A percentile compares a stretch with the other conserved stretches of the same genome.
Conservation (phyloP, 2,113 vertebrate genomes). For the Vulpes ferrilata region DNA sequence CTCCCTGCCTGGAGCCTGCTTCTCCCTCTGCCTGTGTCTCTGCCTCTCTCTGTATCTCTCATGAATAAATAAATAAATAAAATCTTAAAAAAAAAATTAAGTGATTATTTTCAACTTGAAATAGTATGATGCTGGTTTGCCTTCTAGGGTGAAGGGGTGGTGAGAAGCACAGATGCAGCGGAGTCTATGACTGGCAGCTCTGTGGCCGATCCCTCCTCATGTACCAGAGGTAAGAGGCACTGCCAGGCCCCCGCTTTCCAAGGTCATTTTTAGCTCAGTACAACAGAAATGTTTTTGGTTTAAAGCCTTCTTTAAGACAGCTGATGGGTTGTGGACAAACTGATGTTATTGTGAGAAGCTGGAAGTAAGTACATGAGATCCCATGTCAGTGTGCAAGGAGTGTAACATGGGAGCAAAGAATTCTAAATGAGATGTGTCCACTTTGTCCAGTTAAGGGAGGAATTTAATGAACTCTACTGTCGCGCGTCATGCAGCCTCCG, state of each 20-base stretch:
- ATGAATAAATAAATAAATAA: too few species aligned
- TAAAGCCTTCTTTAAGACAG: neutral
- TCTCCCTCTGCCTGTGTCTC: too few species aligned
- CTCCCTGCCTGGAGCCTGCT: too few species aligned
- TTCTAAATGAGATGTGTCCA: neutral
- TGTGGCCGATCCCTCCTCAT: slow-evolving; percentile 60
- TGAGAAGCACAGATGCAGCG: slow-evolving; percentile 53
- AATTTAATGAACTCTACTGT: neutral
- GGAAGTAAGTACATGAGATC: neutral
- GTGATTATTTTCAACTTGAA: slow-evolving; percentile 31
- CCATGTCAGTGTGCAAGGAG: neutral
- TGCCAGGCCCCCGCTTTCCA: neutral
- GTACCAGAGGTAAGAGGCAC: slow-evolving; percentile 81
- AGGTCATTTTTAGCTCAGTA: slow-evolving; percentile 22
- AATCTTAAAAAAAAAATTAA: neutral
- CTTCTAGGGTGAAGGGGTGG: slow-evolving; percentile 80
- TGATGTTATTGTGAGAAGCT: neutral
- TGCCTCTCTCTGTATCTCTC: too few species aligned
- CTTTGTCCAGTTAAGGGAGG: neutral
- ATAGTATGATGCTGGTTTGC: neutral
- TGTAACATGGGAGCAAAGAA: neutral
- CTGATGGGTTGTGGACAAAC: neutral
- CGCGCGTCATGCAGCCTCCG: fast-evolving
- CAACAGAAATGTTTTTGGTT: neutral
- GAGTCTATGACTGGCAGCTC: slow-evolving; percentile 42